Evolutionary conservation across 1,140 invertebrate genomes (phyloP), one percentile per base, ranked within the genome.

Genomic region (Intoshia linei): DNA sequence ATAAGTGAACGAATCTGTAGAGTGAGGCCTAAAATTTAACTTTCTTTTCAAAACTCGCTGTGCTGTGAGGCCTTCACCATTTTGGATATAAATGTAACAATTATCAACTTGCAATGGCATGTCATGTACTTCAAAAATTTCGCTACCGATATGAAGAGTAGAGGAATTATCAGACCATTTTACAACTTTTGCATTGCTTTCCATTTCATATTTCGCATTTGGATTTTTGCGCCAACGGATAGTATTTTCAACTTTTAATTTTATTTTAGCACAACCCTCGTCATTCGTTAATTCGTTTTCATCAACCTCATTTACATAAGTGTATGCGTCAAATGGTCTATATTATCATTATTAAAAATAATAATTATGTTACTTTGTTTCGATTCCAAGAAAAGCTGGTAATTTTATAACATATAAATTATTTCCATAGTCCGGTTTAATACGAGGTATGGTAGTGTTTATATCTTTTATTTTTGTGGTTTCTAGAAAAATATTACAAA

Each of bases 301-400:
- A 50, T 93, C 84, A 44, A 93, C 79, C 63, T 95, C 87, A 63
- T 93, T 84, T 61, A 95, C 87, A 55, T 95, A 95, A 0, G 74
- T 78, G 40, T 72, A 70, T 1, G 70, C 66, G 55, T 93, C 83
- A 53, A 90, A 98, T 1, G 84, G 84, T 44, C 83, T 56, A 39
- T n/a, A n/a, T n/a, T n/a, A n/a, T n/a, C n/a, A n/a, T n/a, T n/a
- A n/a, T n/a, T n/a, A n/a, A n/a, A n/a, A n/a, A n/a, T n/a, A n/a
- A n/a, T n/a, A n/a, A n/a, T n/a, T n/a, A n/a, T n/a, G n/a, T n/a
- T n/a, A n/a, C n/a, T n/a, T n/a, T n/a, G n/a, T n/a, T n/a, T n/a
- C n/a, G n/a, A n/a, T n/a, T n/a, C n/a, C n/a, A n/a, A n/a, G n/a
- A n/a, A n/a, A n/a, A n/a, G n/a, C n/a, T n/a, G n/a, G n/a, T n/a